A percentile compares a stretch with the other conserved stretches of the same genome.
Evolutionary conservation across 2,888 invertebrate genomes (phyloP).

Genomic region (Oasisia sp.): DNA sequence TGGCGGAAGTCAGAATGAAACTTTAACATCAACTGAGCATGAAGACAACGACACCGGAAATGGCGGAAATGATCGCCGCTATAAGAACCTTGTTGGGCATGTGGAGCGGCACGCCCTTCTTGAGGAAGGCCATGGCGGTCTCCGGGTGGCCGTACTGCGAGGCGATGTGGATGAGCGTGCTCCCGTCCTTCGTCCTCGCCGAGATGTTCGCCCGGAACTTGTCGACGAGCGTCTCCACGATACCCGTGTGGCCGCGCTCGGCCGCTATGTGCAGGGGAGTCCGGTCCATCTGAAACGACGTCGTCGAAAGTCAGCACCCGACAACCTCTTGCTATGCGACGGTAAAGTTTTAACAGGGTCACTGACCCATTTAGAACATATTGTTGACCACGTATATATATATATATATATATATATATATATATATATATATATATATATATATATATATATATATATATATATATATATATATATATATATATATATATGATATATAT

Average conservation of each 20-base stretch:
- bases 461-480: background rate
- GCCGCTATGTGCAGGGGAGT: constrained; percentile 98
- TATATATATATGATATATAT: background rate
- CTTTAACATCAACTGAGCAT: background rate
- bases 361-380: no score
- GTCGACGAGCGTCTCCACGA: constrained; percentile 95
- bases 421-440: no score
- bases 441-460: no score
- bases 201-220: constrained; percentile 96
- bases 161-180: constrained; percentile 98
- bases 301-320: background rate
- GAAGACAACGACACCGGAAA: background rate
- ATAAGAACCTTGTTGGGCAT: constrained; percentile 91
- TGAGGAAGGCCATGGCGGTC: constrained; percentile 97
- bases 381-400: background rate
- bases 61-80: background rate
- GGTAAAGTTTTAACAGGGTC: no score
- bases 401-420: background rate
- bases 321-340: background rate
- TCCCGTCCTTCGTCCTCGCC: constrained; percentile 96
- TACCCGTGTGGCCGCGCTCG: constrained; percentile 93
- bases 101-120: constrained; percentile 97
- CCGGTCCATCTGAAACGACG: constrained; percentile 75
- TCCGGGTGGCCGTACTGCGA: constrained; percentile 97
- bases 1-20: no score